A percentile compares a stretch with the other conserved stretches of the same genome.
These are phyloP conservation scores for Epinephelus malabaricus DNA, from an alignment of 2,797 vertebrate species.

Conservation along the genomic window DNA sequence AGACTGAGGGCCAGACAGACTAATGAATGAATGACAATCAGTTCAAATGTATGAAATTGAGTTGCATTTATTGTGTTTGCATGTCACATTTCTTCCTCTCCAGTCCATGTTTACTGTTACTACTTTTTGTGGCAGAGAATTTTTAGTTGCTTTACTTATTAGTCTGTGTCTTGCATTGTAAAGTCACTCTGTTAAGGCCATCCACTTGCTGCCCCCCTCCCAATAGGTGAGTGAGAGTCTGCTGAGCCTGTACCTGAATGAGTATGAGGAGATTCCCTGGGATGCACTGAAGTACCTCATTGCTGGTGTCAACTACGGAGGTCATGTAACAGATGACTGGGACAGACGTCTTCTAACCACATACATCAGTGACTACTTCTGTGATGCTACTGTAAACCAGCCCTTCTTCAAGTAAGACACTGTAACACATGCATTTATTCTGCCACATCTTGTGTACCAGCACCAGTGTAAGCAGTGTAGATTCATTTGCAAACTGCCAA, in stretches of 20 bases:
- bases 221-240: constrained; percentile 91
- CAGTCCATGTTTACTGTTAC: neutral
- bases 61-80: neutral
- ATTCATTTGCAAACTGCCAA: neutral
- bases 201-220: neutral
- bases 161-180: neutral
- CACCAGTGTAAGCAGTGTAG: neutral
- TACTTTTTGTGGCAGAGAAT: neutral
- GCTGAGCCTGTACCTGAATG: constrained; percentile 91
- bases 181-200: constrained; percentile 9
- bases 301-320: constrained; percentile 90
- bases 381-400: constrained; percentile 82
- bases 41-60: constrained; percentile 3
- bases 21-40: constrained; percentile 10
- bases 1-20: constrained; percentile 10
- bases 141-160: neutral
- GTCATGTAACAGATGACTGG: constrained; percentile 93
- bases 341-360: constrained; percentile 91
- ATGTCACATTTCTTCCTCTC: neutral
- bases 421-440: neutral
- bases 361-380: constrained; percentile 93
- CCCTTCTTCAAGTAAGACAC: constrained; percentile 85
- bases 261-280: constrained; percentile 92
- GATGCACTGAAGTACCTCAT: constrained; percentile 93
- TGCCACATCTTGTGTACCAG: neutral